A percentile compares a stretch with the other conserved stretches of the same genome.
Conservation (phyloP, 2,113 vertebrate genomes). For the Muntiacus muntjak region DNA sequence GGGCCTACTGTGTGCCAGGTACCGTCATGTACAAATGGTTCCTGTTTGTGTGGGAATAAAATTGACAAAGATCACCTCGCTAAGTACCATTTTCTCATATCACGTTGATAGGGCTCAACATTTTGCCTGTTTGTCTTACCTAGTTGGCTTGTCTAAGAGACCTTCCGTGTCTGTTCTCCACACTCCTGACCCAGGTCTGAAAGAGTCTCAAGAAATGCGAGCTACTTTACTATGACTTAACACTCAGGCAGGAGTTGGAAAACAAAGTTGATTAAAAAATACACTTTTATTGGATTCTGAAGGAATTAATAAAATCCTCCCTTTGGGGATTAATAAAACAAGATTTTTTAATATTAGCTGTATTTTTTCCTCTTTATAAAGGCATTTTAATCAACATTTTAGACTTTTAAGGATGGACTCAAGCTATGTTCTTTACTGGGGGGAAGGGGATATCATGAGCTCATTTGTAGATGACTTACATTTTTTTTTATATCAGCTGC, state of each 20-base stretch:
- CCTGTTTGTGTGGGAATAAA: background rate
- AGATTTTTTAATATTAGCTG: conserved; percentile 74
- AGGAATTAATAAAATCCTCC: conserved; percentile 74
- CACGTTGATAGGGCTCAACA: background rate
- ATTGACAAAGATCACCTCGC: background rate
- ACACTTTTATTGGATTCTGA: conserved; percentile 75
- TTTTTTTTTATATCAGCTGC: background rate
- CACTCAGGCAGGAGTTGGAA: conserved; percentile 42
- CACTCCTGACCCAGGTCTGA: background rate
- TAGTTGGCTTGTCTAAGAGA: background rate
- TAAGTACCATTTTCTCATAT: background rate
- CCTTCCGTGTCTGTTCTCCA: accelerated
- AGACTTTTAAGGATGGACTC: conserved; percentile 41
- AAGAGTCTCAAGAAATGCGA: conserved; percentile 11
- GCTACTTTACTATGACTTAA: conserved; percentile 46
- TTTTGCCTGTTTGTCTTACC: background rate
- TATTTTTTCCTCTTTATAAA: conserved; percentile 62
- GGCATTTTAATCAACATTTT: conserved; percentile 70
- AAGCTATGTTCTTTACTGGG: conserved; percentile 33
- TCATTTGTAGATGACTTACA: conserved; percentile 26
- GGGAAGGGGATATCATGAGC: background rate
- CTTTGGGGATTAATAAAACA: conserved; percentile 73
- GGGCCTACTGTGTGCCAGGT: background rate
- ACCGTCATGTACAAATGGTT: background rate
- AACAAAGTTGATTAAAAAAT: conserved; percentile 74